Conservation (phyloP, 2,888 invertebrate species). For the Epirrita christyi region DNA sequence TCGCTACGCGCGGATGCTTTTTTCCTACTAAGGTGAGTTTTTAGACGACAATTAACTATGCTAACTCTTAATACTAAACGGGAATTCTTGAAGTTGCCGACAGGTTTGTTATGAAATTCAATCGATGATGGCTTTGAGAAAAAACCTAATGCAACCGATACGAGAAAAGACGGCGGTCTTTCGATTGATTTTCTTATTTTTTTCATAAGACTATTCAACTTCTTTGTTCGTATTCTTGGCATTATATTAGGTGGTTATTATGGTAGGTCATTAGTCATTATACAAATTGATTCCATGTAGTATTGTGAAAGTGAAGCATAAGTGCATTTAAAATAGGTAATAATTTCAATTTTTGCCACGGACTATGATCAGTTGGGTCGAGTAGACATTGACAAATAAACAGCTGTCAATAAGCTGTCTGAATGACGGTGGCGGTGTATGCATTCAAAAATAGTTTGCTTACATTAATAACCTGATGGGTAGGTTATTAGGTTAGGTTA, state of each 20-base stretch:
- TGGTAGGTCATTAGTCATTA: background rate
- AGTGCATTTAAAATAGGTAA: conserved; percentile 47
- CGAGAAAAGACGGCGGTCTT: conserved; percentile 48
- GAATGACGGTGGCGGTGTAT: conserved; percentile 61
- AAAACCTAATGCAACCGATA: conserved; percentile 46
- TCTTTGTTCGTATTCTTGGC: conserved; percentile 11
- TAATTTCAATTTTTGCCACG: conserved; percentile 57
- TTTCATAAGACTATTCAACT: conserved; percentile 22
- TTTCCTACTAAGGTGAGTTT: conserved; percentile 68
- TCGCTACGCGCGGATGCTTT: conserved; percentile 67
- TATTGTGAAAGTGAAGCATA: conserved; percentile 44
- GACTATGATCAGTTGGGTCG: conserved; percentile 40
- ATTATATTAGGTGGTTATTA: too few relatives aligned
- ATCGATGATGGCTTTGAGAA: conserved; percentile 36
- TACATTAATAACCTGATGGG: too few relatives aligned
- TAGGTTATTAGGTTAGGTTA: conserved; percentile 31
- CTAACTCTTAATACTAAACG: conserved; percentile 55
- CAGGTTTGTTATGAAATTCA: conserved; percentile 55
- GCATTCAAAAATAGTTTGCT: conserved; percentile 51
- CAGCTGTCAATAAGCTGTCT: conserved; percentile 70
- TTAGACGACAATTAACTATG: conserved; percentile 61
- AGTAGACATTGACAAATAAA: conserved; percentile 76
- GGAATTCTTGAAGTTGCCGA: conserved; percentile 57
- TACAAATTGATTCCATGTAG: conserved; percentile 33
- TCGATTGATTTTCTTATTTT: conserved; percentile 60